phyloP scores from a whole-genome alignment of 2,113 vertebrate species.

The Bettongia penicillata region DNA sequence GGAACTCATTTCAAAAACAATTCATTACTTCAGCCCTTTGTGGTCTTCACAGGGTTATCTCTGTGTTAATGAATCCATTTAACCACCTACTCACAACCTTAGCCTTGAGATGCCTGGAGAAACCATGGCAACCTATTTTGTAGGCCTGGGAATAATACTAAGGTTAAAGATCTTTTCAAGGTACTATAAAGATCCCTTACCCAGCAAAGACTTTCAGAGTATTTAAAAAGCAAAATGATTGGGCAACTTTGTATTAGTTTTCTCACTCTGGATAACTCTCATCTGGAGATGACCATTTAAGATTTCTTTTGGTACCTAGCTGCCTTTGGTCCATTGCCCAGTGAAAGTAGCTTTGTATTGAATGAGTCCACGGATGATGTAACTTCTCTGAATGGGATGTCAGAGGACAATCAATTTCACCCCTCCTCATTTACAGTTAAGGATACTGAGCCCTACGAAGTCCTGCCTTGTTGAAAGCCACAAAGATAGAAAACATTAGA shows the following conservation, averaged over 20 bases:
- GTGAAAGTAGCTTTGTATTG: background rate
- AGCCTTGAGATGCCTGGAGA: background rate
- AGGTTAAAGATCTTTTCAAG: background rate
- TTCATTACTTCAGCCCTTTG: background rate
- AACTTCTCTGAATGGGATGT: background rate
- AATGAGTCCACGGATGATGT: background rate
- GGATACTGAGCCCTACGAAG: background rate
- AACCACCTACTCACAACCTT: background rate
- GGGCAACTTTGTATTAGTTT: background rate
- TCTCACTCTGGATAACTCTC: background rate
- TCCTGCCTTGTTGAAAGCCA: background rate
- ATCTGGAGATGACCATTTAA: background rate
- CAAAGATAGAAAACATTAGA: background rate
- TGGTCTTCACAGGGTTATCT: background rate
- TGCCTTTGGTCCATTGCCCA: background rate
- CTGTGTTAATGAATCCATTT: background rate
- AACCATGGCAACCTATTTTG: background rate
- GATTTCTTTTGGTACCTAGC: background rate
- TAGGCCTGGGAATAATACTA: rapidly evolving
- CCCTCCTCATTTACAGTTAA: background rate
- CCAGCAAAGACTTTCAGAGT: background rate
- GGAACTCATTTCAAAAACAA: slow-evolving; percentile 18
- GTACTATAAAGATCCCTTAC: background rate
- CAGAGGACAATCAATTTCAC: background rate
- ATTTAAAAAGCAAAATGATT: slow-evolving; percentile 3